Evolutionary conservation across 1,140 invertebrate species (phyloP), one percentile per base, ranked within the genome.

Genomic region (Microplitis mediator): DNA sequence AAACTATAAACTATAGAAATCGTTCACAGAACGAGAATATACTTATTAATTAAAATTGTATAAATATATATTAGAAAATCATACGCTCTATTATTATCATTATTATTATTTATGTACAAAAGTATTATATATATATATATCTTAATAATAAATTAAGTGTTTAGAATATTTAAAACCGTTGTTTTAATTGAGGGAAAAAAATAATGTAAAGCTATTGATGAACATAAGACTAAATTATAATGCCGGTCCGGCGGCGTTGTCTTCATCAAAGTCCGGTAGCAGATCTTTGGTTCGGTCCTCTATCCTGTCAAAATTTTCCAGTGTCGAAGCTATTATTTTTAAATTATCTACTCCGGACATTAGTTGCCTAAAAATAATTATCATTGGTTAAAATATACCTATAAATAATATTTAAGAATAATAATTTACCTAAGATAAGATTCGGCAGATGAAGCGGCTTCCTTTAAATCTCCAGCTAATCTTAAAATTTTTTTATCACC

Each of bases 321-420:
- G 78, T 4, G 88, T 80, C 45, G 89, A 87, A 11, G 90, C 90
- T 77, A 92, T 88, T 71, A 91, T 85, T 74, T 90, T 86, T 51
- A 92, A 82, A 85, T 92, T 92, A 73, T 90, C 90, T 31, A 92
- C 91, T 36, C 91, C 91, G 51, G 86, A 88, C 77, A 92, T 85
- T 45, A 92, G 75, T 87, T 92, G 91, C 75, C 91, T 92, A 74
- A 45, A 84, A 84, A 65, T 45, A 75, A 69, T 72, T 62, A 51
- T 62, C 16, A 69, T 39, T n/a, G n/a, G n/a, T n/a, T 3, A 39
- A 39, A 39, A 4, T 4, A 39, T 45, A 0, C 23, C 11, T 45
- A 11, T 6, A 6, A 45, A 13, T 39, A 39, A 69, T 34, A 71
- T 50, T 71, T 62, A 72, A 50, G 69, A 13, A 71, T 34, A 64